Evolutionary conservation across 2,113 vertebrate genomes (phyloP).

Genomic region (Dromaius novaehollandiae): DNA sequence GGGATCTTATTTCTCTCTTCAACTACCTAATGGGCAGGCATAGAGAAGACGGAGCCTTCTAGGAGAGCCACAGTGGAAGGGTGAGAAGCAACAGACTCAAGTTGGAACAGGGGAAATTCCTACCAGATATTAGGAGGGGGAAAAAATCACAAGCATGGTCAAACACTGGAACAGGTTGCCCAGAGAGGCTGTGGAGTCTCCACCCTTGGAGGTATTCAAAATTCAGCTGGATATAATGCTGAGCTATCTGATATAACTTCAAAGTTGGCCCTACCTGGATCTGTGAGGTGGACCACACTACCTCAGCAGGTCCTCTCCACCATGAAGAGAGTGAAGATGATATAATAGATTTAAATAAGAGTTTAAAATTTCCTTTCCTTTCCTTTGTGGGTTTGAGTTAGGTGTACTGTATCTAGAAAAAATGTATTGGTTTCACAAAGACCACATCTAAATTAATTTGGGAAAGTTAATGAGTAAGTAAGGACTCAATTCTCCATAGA

Average conservation of each 20-base stretch:
- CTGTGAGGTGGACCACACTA: neutral
- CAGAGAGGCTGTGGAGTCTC: neutral
- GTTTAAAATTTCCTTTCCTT: neutral
- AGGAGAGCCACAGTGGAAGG: neutral
- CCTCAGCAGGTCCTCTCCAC: neutral
- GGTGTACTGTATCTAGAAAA: neutral
- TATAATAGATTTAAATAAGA: neutral
- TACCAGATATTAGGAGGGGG: neutral
- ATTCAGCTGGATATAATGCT: neutral
- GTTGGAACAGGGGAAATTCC: neutral
- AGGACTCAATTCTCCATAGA: neutral
- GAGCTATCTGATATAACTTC: neutral
- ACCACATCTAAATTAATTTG: neutral
- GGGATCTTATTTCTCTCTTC: neutral
- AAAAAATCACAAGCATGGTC: neutral
- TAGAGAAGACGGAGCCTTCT: neutral
- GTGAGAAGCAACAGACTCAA: neutral
- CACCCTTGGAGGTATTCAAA: neutral
- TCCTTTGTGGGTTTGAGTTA: neutral
- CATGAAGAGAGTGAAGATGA: neutral
- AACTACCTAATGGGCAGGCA: neutral
- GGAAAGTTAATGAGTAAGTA: neutral
- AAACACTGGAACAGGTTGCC: neutral
- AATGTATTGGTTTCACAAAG: neutral
- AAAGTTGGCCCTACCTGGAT: neutral